Conservation (phyloP, 2,113 vertebrate genomes). For the Dendrocopos noguchii region DNA sequence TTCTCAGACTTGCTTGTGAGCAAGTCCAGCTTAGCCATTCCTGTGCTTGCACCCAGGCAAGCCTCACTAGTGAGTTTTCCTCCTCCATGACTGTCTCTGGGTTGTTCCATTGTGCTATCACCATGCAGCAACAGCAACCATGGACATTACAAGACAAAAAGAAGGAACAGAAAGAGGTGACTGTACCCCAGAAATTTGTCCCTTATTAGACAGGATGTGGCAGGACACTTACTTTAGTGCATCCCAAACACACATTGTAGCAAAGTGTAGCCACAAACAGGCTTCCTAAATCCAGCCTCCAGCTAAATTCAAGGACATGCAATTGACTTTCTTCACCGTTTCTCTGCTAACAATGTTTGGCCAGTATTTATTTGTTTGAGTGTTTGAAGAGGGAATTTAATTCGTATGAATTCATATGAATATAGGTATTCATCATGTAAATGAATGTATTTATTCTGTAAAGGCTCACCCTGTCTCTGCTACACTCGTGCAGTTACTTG, state of each 20-base stretch:
- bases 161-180: background rate
- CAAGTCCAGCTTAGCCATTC: background rate
- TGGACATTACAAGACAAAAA: background rate
- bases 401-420: constrained; percentile 58
- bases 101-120: rapidly evolving
- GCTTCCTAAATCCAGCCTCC: background rate
- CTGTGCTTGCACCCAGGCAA: background rate
- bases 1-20: background rate
- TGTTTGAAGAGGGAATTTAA: constrained; percentile 28
- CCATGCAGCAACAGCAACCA: background rate
- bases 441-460: constrained; percentile 67
- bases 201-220: background rate
- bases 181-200: background rate
- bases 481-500: constrained; percentile 61
- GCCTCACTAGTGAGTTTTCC: rapidly evolving
- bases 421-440: constrained; percentile 61
- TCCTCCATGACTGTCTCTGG: too few species aligned
- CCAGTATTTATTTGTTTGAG: constrained; percentile 25
- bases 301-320: background rate
- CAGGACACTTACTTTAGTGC: background rate
- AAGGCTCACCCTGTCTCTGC: constrained; percentile 46
- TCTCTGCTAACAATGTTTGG: constrained; percentile 34
- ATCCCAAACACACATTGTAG: background rate
- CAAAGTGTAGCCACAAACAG: background rate
- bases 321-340: background rate